Evolutionary conservation across 2,797 vertebrate species (phyloP).

Genomic region (Propithecus deckenii): DNA sequence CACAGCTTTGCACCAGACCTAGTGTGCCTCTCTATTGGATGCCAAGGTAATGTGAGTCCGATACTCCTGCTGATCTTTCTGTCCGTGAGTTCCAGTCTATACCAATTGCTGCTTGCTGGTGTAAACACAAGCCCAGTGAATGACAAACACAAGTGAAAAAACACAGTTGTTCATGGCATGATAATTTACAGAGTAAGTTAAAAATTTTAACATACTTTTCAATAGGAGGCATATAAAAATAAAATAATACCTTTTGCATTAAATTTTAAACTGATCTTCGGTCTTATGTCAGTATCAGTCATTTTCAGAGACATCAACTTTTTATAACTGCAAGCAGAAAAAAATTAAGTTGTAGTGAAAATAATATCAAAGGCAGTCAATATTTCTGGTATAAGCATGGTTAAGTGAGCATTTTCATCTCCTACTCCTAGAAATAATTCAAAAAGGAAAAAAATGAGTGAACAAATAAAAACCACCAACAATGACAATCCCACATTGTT

Average conservation of each 20-base stretch:
- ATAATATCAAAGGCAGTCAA: constrained; percentile 32
- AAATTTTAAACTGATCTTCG: constrained; percentile 74
- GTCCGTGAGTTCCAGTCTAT: not conserved
- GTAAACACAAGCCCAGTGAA: constrained; percentile 9
- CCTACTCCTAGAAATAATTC: not conserved
- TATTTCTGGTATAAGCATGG: not conserved
- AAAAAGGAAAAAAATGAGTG: constrained; percentile 26
- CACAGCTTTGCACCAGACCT: not conserved
- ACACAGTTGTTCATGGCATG: not conserved
- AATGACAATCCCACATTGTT: not conserved
- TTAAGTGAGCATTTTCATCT: constrained; percentile 19
- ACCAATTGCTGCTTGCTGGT: not conserved
- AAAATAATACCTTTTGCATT: constrained; percentile 75
- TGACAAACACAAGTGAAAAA: constrained; percentile 11
- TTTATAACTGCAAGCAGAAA: constrained; percentile 75
- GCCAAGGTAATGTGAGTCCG: not conserved
- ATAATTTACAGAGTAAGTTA: constrained; percentile 2
- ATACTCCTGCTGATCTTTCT: not conserved
- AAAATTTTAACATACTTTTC: constrained; percentile 31
- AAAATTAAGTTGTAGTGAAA: constrained; percentile 50
- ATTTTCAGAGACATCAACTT: constrained; percentile 71
- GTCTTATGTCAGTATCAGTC: constrained; percentile 64
- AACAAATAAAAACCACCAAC: constrained; percentile 15
- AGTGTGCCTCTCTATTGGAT: not conserved
- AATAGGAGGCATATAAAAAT: constrained; percentile 46